Base-by-base conservation (phyloP, 2,888 invertebrate genomes). In the Pecten maximus region DNA sequence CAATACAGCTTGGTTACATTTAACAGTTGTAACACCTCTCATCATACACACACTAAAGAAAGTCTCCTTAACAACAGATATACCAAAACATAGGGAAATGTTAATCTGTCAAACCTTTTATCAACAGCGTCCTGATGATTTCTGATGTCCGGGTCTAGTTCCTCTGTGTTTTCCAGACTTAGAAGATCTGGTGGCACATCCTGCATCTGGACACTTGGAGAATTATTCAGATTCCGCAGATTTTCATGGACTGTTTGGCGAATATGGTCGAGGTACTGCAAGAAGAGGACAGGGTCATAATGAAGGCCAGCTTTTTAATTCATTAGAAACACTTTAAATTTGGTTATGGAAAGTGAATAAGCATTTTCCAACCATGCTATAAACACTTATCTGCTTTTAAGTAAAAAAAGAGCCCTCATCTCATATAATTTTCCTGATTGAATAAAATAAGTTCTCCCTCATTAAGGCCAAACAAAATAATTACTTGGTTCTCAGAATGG, bases 121-220 rank as follows among this genome's bases (percentile, higher is more conserved):
- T 96, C 95, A 19, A 93, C 91, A 40, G 95, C 95, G 60, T 94
- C 94, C 87, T 95, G 94, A 87, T 94, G 93, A 89, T 95, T 95
- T 16, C 95, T 92, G 40, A 95, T 90, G 90, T 96, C 96, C 28
- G 95, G 95, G 91, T 96, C 96, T 0, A 93, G 92, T 90, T 96
- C 96, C 88, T 96, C 96, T 16, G 94, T 93, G 89, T 95, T 95
- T 54, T 96, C 96, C 10, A 96, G 93, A 87, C 95, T 95, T 6
- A 96, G 94, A 15, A 96, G 93, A 95, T 99, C 99, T 10, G 98
- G 98, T 23, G 99, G 99, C 2, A 99, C 98, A 96, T 99, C 98
- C 89, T 99, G 98, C 99, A 99, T 99, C 97, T 99, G 99, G 0
- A 99, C 99, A 93, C 97, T 99, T 0, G 99, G 99, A 0, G 99